Percentiles rank a stretch among this genome's conserved stretches.
Conservation (phyloP, 2,888 invertebrate species). For the Lomographa bimaculata region DNA sequence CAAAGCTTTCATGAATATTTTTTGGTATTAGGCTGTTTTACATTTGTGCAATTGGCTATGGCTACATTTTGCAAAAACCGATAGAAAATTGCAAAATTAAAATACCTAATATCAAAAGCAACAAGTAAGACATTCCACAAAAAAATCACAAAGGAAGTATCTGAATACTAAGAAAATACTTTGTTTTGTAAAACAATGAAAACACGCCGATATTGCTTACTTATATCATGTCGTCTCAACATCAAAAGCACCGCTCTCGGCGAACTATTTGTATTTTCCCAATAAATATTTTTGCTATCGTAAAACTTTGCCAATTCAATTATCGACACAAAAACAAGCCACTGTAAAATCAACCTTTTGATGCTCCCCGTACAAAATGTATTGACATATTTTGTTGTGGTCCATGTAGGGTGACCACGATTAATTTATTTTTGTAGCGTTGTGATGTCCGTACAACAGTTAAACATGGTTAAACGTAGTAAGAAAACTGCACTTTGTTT, state of each 20-base stretch:
- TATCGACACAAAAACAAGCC: slow-evolving; percentile 58
- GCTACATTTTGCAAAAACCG: too few relatives aligned
- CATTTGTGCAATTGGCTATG: too few relatives aligned
- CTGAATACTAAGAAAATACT: slow-evolving; percentile 2
- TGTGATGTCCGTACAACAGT: too few relatives aligned
- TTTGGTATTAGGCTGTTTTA: too few relatives aligned
- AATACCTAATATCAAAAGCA: too few relatives aligned
- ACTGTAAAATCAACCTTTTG: slow-evolving; percentile 66
- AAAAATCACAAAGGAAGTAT: slow-evolving; percentile 4
- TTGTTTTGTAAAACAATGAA: too few relatives aligned
- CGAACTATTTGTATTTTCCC: slow-evolving; percentile 49
- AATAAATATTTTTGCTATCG: slow-evolving; percentile 58
- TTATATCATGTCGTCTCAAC: slow-evolving; percentile 10
- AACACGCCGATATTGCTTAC: slow-evolving; percentile 1
- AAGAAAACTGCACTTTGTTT: too few relatives aligned
- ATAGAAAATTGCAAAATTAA: too few relatives aligned
- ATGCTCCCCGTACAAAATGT: slow-evolving; percentile 50
- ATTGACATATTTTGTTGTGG: slow-evolving; percentile 52
- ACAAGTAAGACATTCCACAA: too few relatives aligned
- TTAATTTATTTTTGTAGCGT: background rate
- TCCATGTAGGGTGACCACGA: slow-evolving; percentile 21
- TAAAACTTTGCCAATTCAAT: slow-evolving; percentile 68
- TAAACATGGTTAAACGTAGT: too few relatives aligned
- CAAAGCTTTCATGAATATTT: too few relatives aligned
- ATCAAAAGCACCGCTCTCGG: slow-evolving; percentile 10